A percentile compares a stretch with the other conserved stretches of the same genome.
Conservation (phyloP, 2,113 vertebrate species). For the Pongo pygmaeus region DNA sequence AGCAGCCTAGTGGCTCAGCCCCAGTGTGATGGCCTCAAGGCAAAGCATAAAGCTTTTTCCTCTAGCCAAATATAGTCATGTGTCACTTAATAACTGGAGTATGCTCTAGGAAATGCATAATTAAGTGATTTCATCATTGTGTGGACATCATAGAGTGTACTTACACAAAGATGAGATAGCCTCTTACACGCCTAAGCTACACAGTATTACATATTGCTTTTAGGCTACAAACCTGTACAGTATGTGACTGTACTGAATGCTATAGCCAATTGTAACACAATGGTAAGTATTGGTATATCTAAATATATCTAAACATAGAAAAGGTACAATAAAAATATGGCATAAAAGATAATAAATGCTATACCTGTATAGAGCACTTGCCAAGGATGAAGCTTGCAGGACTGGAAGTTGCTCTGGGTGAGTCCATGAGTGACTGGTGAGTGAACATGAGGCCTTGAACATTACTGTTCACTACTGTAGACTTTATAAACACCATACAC, state of each 20-base stretch:
- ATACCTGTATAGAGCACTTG: neutral
- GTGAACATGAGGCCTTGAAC: neutral
- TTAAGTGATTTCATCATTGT: neutral
- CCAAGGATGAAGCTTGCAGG: neutral
- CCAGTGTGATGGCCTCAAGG: neutral
- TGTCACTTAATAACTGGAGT: neutral
- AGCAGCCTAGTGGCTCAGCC: neutral
- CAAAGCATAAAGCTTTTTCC: neutral
- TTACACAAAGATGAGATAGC: neutral
- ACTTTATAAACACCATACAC: neutral
- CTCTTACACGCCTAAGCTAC: neutral
- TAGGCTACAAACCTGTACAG: neutral
- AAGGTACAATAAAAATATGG: neutral
- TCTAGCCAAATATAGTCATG: neutral
- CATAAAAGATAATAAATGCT: neutral
- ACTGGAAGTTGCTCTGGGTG: neutral
- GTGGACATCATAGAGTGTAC: neutral
- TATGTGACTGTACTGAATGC: neutral
- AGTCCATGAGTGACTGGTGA: neutral
- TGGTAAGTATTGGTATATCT: neutral
- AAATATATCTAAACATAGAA: neutral
- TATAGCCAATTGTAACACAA: neutral
- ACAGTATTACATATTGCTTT: too few relatives aligned
- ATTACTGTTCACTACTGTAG: neutral
- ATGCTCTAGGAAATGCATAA: neutral